Conservation (phyloP, 2,113 vertebrate species). For the Talpa occidentalis region DNA sequence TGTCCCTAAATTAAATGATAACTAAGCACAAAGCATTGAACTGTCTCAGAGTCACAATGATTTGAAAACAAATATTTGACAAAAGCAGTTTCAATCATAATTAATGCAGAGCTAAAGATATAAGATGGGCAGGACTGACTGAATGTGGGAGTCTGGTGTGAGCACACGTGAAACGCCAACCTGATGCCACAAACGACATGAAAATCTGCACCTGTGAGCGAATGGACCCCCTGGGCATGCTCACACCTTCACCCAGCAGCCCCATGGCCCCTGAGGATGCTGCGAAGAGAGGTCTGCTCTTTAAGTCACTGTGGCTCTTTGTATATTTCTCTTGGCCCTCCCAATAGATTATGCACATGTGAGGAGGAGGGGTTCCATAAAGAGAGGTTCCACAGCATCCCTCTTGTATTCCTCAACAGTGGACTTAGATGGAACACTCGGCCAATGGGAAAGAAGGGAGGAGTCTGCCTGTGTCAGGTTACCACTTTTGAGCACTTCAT, state of each 20-base stretch:
- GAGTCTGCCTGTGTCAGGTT: neutral
- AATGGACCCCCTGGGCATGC: neutral
- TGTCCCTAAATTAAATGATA: constrained; percentile 82
- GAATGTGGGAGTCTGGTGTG: constrained; percentile 13
- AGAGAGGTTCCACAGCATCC: neutral
- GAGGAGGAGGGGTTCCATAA: neutral
- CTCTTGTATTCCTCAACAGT: neutral
- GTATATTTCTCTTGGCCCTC: neutral
- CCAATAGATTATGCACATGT: neutral
- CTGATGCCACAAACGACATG: neutral
- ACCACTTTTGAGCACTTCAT: neutral
- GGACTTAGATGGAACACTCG: neutral
- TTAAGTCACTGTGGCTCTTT: neutral
- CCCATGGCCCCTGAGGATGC: neutral
- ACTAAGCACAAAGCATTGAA: constrained; percentile 78
- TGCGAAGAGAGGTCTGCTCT: neutral
- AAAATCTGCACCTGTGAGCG: neutral
- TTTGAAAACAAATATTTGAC: constrained; percentile 77
- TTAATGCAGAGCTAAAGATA: constrained; percentile 74
- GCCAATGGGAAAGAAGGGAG: neutral
- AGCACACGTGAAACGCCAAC: neutral
- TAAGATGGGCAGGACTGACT: constrained; percentile 76
- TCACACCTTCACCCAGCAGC: neutral
- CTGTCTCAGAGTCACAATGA: constrained; percentile 74
- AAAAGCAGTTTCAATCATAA: constrained; percentile 78